Percentiles rank a stretch among this genome's conserved stretches.
Evolutionary conservation across 2,888 invertebrate species (phyloP).

Genomic region (Villa cingulata): DNA sequence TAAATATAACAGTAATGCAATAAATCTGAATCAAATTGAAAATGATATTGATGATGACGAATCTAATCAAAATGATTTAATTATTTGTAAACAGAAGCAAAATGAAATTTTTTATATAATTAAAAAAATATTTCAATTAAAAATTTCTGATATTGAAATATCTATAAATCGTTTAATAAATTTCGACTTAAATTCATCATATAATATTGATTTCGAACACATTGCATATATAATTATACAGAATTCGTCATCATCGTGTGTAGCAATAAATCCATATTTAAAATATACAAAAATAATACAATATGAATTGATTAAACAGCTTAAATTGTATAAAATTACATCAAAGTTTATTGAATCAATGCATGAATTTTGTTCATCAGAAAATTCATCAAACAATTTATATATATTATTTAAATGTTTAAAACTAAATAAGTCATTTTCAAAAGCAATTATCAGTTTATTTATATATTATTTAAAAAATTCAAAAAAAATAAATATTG

Average conservation of each 20-base stretch:
- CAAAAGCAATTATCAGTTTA: constrained; percentile 33
- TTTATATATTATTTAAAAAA: constrained; percentile 15
- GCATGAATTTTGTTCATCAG: constrained; percentile 21
- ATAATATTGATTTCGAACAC: not conserved
- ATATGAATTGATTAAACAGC: not conserved
- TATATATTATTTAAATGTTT: constrained; percentile 27
- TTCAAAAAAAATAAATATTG: not conserved
- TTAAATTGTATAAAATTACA: not conserved
- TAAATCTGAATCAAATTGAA: not conserved
- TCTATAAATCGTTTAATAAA: constrained; percentile 7
- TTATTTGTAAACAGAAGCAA: not conserved
- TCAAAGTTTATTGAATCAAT: not conserved
- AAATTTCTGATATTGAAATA: not conserved
- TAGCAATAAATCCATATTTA: too few species aligned
- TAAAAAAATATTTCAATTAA: constrained; percentile 3
- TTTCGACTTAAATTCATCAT: not conserved
- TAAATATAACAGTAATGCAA: not conserved
- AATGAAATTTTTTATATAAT: not conserved
- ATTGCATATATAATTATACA: not conserved
- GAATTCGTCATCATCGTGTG: not conserved
- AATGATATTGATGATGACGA: not conserved
- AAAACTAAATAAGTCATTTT: constrained; percentile 27
- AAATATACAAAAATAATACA: not conserved
- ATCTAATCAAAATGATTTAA: not conserved
- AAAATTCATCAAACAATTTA: constrained; percentile 30